Evolutionary conservation across 2,888 invertebrate species (phyloP).

Genomic region (Drosophila emarginata): DNA sequence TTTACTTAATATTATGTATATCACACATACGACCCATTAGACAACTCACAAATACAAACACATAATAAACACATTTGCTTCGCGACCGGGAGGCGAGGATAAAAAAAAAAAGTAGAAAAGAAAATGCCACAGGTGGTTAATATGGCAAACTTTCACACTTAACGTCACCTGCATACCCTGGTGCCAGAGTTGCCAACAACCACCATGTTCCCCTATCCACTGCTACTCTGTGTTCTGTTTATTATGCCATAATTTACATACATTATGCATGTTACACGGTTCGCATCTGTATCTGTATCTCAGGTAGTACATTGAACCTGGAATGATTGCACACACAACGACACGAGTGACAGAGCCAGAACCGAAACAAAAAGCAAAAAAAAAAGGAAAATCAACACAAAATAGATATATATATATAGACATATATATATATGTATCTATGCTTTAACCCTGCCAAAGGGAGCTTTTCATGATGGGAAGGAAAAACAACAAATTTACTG

Average conservation of each 20-base stretch:
- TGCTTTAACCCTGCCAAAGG: background rate
- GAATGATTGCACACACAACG: slow-evolving; percentile 51
- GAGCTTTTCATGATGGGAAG: slow-evolving; percentile 5
- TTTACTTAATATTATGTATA: slow-evolving; percentile 68
- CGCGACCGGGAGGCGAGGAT: slow-evolving; percentile 7
- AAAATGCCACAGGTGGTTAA: slow-evolving; percentile 69
- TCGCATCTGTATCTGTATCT: slow-evolving; percentile 20
- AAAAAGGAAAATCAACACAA: slow-evolving; percentile 19
- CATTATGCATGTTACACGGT: slow-evolving; percentile 65
- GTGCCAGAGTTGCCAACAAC: slow-evolving; percentile 1
- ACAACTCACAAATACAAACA: slow-evolving; percentile 43
- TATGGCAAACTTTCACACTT: slow-evolving; percentile 71
- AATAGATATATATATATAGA: background rate
- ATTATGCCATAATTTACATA: slow-evolving; percentile 73
- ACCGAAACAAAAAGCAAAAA: slow-evolving; percentile 11
- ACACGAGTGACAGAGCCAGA: slow-evolving; percentile 6
- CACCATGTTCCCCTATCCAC: background rate
- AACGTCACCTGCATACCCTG: slow-evolving; percentile 51
- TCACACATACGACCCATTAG: slow-evolving; percentile 70
- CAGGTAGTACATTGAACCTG: slow-evolving; percentile 71
- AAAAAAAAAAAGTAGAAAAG: background rate
- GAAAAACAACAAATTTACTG: slow-evolving; percentile 56
- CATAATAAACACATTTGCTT: slow-evolving; percentile 58
- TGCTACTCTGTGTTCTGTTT: slow-evolving; percentile 28
- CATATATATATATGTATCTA: background rate